Conservation (phyloP, 2,113 vertebrate genomes). For the Gadus chalcogrammus region DNA sequence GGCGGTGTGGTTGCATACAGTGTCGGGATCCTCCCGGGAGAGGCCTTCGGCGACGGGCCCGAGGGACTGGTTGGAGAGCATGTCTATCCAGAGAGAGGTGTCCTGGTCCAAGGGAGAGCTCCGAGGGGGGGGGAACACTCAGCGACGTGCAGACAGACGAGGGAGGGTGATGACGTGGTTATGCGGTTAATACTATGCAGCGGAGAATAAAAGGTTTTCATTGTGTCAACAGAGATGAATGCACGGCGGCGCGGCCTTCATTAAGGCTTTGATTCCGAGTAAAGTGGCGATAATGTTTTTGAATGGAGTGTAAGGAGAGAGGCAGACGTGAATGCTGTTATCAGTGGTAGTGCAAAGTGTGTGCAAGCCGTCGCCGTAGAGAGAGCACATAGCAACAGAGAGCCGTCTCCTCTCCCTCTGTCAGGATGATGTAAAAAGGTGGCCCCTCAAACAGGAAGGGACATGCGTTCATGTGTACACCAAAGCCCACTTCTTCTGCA, state of each 20-base stretch:
- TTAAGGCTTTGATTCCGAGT: slow-evolving; percentile 5
- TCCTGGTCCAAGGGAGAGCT: neutral
- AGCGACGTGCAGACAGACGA: neutral
- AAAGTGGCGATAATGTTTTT: slow-evolving; percentile 15
- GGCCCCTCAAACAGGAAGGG: too few species aligned
- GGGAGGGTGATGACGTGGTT: neutral
- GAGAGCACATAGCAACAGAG: slow-evolving; percentile 32
- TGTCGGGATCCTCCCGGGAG: slow-evolving; percentile 1
- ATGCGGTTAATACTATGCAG: neutral
- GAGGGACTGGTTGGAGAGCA: slow-evolving; percentile 1
- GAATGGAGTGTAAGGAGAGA: slow-evolving; percentile 33
- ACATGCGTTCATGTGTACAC: too few species aligned
- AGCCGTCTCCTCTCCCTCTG: neutral
- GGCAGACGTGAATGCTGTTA: slow-evolving; percentile 13
- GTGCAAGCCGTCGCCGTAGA: slow-evolving; percentile 22
- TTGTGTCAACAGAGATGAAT: slow-evolving; percentile 19
- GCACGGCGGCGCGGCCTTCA: neutral
- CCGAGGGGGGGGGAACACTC: neutral
- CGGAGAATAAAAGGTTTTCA: slow-evolving; percentile 24
- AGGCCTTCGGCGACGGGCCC: slow-evolving; percentile 25
- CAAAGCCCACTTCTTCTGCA: too few species aligned
- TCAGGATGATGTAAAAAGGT: neutral
- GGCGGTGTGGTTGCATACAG: slow-evolving; percentile 25
- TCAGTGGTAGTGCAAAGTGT: slow-evolving; percentile 23
- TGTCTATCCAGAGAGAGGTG: slow-evolving; percentile 6